Evolutionary conservation across 2,888 invertebrate genomes (phyloP), one percentile per base, ranked within the genome.

Genomic region (Eristalinus aeneus): DNA sequence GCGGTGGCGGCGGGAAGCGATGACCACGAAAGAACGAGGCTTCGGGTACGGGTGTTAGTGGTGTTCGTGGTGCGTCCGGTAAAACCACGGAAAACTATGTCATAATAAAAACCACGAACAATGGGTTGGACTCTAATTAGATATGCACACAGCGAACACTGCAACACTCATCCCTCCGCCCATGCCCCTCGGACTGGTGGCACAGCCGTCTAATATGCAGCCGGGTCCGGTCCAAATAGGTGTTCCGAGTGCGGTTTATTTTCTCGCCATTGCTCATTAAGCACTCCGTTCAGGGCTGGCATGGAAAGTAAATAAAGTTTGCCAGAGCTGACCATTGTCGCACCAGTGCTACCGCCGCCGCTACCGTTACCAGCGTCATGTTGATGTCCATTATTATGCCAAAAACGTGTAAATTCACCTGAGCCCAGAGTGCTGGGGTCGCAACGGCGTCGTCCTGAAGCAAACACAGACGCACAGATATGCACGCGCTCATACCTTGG

Each of bases 231-330:
- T 87, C 81, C 84, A 85, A 87, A 88, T 87, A 87, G 84, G 87
- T 84, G 87, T 88, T 79, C 82, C 87, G 69, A 82, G 78, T 88
- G 88, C 75, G 88, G 88, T 84, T 87, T 87, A 88, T 87, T 87
- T 88, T 88, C 87, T 88, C 88, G 73, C 88, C 87, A 88, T 88
- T 85, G 88, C 87, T 88, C 88, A 88, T 88, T 88, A 88, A 88
- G 81, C 68, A 81, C 87, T 83, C 87, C 72, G 77, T 56, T 75
- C 80, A 81, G 73, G 76, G 88, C 64, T 75, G 84, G 76, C 73
- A 85, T 68, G 63, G 87, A 72, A 79, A 85, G 78, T 85, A 84
- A 88, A 84, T 78, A 79, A 81, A 74, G 85, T 67, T 76, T 75
- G 78, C 78, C 73, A 58, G 46, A 83, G 78, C 78, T 87, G 78